Evolutionary conservation across 1,140 invertebrate genomes (phyloP), one percentile per base, ranked within the genome.

Genomic region (Olivierus martensii): DNA sequence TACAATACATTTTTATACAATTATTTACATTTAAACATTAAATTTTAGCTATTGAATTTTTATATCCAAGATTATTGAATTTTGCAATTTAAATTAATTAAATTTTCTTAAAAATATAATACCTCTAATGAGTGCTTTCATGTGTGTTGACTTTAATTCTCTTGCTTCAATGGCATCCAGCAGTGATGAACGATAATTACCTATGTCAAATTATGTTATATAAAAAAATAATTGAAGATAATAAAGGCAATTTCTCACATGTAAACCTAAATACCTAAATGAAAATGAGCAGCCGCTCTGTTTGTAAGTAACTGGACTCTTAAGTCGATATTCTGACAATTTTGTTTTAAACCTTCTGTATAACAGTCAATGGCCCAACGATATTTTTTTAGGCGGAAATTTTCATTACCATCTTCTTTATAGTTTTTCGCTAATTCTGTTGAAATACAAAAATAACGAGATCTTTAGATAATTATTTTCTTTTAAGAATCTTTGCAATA

Each of bases 361-460:
- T 92, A 96, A 60, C 78, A 79, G 45, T 83, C 71, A 61, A 94
- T 81, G 2, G 93, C 89, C 61, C 90, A 73, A 58, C 86, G 74
- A 69, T 94, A 98, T 62, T 96, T 95, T 66, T 94, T 95, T 63
- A 85, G 78, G 64, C 93, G 92, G 65, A 92, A 97, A 71, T 94
- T 88, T 59, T 89, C 85, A 69, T 96, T 95, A 2, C 94, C 95
- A 75, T 98, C 94, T 47, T 93, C 85, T 71, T 97, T 97, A 66
- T 95, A 95, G 63, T 80, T 84, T 7, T 73, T 70, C 1, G 93
- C 92, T 37, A 92, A 72, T 65, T 93, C 91, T 44, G 17, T 19
- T 18, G 15, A 28, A n/a, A 28, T n/a, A 28, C 79, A 67, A 18
- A 69, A 66, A 52, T 46, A 57, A 61, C n/a, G n/a, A n/a, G n/a